Evolutionary conservation across 2,888 invertebrate species (phyloP).

Genomic region (Morpho helenor): DNA sequence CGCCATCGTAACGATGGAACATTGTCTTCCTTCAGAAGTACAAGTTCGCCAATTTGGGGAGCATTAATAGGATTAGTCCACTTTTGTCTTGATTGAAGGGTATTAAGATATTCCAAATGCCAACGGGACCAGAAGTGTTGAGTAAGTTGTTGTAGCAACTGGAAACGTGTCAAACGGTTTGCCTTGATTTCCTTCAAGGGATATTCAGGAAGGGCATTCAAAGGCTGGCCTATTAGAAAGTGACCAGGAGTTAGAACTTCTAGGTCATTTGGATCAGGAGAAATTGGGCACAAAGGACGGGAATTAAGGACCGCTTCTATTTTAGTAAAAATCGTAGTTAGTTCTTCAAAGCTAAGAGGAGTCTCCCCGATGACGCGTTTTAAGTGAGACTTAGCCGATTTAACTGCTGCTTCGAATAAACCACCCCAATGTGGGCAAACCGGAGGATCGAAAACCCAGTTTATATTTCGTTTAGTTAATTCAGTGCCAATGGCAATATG

Average conservation of each 20-base stretch:
- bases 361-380: background rate
- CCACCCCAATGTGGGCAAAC: no score
- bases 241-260: slow-evolving; percentile 1
- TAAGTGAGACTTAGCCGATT: background rate
- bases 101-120: slow-evolving; percentile 26
- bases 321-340: background rate
- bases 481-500: no score
- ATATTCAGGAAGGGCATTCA: background rate
- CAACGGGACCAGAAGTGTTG: slow-evolving; percentile 28
- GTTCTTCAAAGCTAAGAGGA: background rate
- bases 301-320: slow-evolving; percentile 12
- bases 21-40: background rate
- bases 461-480: no score
- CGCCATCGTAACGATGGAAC: background rate
- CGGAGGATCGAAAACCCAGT: no score
- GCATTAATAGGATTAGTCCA: slow-evolving; percentile 17
- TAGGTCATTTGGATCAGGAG: slow-evolving; percentile 3
- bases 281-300: slow-evolving; percentile 5
- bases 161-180: slow-evolving; percentile 21
- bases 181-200: background rate
- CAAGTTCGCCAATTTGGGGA: slow-evolving; percentile 5
- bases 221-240: background rate
- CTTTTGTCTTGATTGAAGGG: slow-evolving; percentile 22
- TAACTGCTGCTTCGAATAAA: no score
- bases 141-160: slow-evolving; percentile 24